A percentile compares a stretch with the other conserved stretches of the same genome.
Conservation (phyloP, 2,888 invertebrate genomes). For the Crematogaster levior region DNA sequence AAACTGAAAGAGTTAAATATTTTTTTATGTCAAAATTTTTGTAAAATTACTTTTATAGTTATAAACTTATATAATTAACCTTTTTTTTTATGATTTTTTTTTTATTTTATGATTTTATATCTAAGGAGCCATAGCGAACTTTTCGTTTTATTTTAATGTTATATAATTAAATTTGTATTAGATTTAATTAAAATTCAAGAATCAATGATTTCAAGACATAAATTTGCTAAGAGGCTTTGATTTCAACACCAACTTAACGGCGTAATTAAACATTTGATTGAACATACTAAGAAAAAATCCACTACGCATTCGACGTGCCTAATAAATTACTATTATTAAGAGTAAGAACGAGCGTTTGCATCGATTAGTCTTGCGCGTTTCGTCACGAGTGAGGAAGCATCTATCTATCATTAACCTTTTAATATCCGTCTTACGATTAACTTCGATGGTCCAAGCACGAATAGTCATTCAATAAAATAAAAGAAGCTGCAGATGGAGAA, state of each 20-base stretch:
- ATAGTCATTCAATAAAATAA: not conserved
- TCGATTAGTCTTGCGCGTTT: slow-evolving; percentile 48
- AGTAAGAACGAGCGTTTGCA: slow-evolving; percentile 43
- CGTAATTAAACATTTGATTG: slow-evolving; percentile 30
- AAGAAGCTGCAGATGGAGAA: not conserved
- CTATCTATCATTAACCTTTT: slow-evolving; percentile 45
- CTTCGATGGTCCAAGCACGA: slow-evolving; percentile 7
- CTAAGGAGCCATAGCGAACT: no score
- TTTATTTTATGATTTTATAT: no score
- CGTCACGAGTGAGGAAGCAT: slow-evolving; percentile 35
- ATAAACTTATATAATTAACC: not conserved
- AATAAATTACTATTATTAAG: slow-evolving; percentile 42
- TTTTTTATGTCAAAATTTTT: not conserved
- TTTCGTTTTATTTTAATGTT: no score
- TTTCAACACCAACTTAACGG: not conserved
- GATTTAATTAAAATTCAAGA: not conserved
- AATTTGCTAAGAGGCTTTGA: not conserved
- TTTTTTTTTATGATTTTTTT: no score
- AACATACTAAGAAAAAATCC: slow-evolving; percentile 9
- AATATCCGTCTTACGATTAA: slow-evolving; percentile 37
- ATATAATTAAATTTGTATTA: no score
- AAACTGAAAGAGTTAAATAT: not conserved
- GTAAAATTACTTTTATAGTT: not conserved
- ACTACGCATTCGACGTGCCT: slow-evolving; percentile 9
- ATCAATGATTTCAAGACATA: not conserved